Percentiles rank a stretch among this genome's conserved stretches.
These are phyloP conservation scores for Spea bombifrons DNA, from an alignment of 2,113 vertebrate species.

Conservation along the genomic window DNA sequence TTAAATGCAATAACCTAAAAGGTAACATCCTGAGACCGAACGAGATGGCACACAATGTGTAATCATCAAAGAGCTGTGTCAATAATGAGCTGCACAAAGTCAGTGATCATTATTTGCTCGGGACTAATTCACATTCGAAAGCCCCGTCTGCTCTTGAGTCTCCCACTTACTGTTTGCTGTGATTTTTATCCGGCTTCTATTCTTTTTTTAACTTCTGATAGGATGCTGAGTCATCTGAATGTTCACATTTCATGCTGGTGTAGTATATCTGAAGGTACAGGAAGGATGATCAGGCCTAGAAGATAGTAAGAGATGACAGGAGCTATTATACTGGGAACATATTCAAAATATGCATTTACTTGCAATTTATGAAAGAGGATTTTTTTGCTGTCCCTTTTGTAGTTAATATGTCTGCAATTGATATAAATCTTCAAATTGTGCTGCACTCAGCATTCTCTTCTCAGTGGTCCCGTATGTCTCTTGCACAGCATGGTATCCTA, in stretches of 20 bases:
- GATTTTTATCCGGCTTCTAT: slow-evolving; percentile 21
- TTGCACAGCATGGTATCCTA: slow-evolving; percentile 14
- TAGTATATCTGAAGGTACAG: slow-evolving; percentile 39
- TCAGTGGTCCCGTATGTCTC: slow-evolving; percentile 4
- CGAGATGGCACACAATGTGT: slow-evolving; percentile 32
- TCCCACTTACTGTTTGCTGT: slow-evolving; percentile 39
- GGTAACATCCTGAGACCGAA: slow-evolving; percentile 42
- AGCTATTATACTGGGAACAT: slow-evolving; percentile 43
- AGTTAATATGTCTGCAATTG: slow-evolving; percentile 42
- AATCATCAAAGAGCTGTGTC: slow-evolving; percentile 48
- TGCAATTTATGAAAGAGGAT: slow-evolving; percentile 37
- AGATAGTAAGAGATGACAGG: slow-evolving; percentile 35
- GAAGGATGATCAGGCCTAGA: slow-evolving; percentile 38
- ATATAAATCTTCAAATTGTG: slow-evolving; percentile 47
- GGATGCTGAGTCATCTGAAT: slow-evolving; percentile 45
- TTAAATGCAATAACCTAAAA: slow-evolving; percentile 40
- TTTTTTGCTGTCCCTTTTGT: slow-evolving; percentile 30
- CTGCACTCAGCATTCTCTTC: slow-evolving; percentile 31
- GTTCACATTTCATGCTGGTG: slow-evolving; percentile 32
- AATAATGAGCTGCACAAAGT: slow-evolving; percentile 41
- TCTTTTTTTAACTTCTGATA: slow-evolving; percentile 2
- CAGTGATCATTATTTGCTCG: slow-evolving; percentile 43
- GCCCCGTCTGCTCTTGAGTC: slow-evolving; percentile 25
- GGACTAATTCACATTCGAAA: slow-evolving; percentile 43
- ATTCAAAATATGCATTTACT: slow-evolving; percentile 48